A percentile compares a stretch with the other conserved stretches of the same genome.
phyloP scores from a whole-genome alignment of 2,113 vertebrate genomes.

The Tyrannus savana region DNA sequence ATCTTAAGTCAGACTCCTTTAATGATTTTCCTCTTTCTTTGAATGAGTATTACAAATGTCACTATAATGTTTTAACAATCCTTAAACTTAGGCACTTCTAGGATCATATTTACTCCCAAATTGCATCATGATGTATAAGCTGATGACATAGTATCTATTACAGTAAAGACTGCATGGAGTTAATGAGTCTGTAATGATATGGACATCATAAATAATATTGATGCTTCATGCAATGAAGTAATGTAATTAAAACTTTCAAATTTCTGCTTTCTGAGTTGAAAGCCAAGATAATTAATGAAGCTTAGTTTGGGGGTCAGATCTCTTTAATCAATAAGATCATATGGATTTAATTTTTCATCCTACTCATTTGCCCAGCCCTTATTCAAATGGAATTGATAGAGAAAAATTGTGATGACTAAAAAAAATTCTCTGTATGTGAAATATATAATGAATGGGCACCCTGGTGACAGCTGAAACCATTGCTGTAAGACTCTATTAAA shows the following conservation, averaged over 20 bases:
- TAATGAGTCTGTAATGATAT: not conserved
- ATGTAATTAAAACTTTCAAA: not conserved
- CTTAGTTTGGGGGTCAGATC: slow-evolving; percentile 36
- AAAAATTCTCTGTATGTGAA: slow-evolving; percentile 39
- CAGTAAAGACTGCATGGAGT: not conserved
- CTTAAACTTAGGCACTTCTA: not conserved
- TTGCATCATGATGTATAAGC: not conserved
- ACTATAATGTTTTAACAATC: not conserved
- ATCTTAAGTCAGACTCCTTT: not conserved
- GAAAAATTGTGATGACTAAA: slow-evolving; percentile 66
- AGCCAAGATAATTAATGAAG: slow-evolving; percentile 57
- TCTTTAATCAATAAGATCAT: slow-evolving; percentile 60
- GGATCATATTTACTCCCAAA: not conserved
- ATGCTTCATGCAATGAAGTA: not conserved
- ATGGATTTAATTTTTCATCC: slow-evolving; percentile 56
- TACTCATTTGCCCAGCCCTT: slow-evolving; percentile 20
- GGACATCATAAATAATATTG: slow-evolving; percentile 1
- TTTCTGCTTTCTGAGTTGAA: slow-evolving; percentile 24
- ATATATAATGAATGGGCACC: slow-evolving; percentile 58
- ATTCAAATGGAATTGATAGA: slow-evolving; percentile 47
- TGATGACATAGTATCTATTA: not conserved
- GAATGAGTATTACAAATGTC: not conserved
- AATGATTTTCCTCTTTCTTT: not conserved
- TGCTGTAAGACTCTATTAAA: slow-evolving; percentile 64
- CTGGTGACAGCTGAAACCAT: slow-evolving; percentile 38